Percentiles rank a stretch among this genome's conserved stretches.
Conservation (phyloP, 2,113 vertebrate species). For the Callipepla squamata region DNA sequence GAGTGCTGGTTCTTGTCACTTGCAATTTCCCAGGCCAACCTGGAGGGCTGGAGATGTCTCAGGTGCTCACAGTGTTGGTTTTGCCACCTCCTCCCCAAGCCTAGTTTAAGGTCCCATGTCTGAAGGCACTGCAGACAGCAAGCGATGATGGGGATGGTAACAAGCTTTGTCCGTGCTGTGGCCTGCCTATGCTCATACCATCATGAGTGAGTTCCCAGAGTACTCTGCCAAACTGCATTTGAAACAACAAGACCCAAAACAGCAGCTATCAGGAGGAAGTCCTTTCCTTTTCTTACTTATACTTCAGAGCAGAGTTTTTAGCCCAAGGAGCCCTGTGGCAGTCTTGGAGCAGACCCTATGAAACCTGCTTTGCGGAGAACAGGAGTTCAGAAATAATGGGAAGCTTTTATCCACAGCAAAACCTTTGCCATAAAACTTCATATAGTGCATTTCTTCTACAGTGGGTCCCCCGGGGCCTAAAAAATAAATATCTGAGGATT, state of each 20-base stretch:
- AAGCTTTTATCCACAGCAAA: slow-evolving; percentile 49
- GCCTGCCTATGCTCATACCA: not conserved
- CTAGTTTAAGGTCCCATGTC: not conserved
- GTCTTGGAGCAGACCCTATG: not conserved
- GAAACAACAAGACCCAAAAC: not conserved
- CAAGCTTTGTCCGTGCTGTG: not conserved
- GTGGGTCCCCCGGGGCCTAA: slow-evolving; percentile 35
- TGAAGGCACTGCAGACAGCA: not conserved
- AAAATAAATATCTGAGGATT: slow-evolving; percentile 68
- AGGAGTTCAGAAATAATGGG: not conserved
- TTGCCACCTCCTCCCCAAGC: not conserved
- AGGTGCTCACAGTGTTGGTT: rapidly evolving
- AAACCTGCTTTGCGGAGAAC: slow-evolving; percentile 2
- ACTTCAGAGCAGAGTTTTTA: not conserved
- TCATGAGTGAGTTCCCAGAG: not conserved
- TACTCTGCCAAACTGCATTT: not conserved
- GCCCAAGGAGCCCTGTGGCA: not conserved
- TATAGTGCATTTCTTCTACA: slow-evolving; percentile 41
- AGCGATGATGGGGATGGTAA: not conserved
- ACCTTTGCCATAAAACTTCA: slow-evolving; percentile 58
- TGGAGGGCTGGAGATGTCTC: not conserved
- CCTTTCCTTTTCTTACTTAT: not conserved
- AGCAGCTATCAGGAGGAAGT: not conserved
- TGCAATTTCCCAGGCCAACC: not conserved
- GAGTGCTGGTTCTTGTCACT: not conserved